A percentile compares a stretch with the other conserved stretches of the same genome.
Conservation (phyloP, 1,140 invertebrate species). For the Chrysopa pallens region DNA sequence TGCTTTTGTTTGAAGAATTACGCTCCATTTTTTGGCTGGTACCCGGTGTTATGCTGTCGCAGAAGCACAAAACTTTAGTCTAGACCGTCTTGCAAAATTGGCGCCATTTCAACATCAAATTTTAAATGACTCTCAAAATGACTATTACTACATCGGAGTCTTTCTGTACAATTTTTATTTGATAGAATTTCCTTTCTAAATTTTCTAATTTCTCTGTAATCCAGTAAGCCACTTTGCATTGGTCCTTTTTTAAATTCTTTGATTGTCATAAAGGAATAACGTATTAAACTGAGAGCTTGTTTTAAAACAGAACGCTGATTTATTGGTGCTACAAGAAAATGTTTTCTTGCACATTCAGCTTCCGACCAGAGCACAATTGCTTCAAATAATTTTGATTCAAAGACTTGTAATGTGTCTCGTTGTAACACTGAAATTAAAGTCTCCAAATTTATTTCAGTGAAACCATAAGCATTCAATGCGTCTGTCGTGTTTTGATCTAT, state of each 20-base stretch:
- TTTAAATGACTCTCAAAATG: too few relatives aligned
- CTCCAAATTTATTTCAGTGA: slow-evolving; percentile 72
- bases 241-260: slow-evolving; percentile 73
- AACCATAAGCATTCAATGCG: slow-evolving; percentile 65
- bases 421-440: slow-evolving; percentile 64
- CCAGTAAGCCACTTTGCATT: slow-evolving; percentile 56
- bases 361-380: slow-evolving; percentile 59
- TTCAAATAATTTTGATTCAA: slow-evolving; percentile 67
- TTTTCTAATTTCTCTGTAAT: slow-evolving; percentile 54
- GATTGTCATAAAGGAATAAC: slow-evolving; percentile 75
- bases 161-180: slow-evolving; percentile 51
- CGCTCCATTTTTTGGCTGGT: too few relatives aligned
- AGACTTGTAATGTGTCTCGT: slow-evolving; percentile 63
- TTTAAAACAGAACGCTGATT: slow-evolving; percentile 55
- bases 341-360: slow-evolving; percentile 52
- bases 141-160: slow-evolving; percentile 24
- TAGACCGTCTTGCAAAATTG: too few relatives aligned
- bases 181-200: slow-evolving; percentile 70
- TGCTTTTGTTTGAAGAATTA: too few relatives aligned
- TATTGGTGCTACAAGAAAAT: slow-evolving; percentile 42
- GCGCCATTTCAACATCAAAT: too few relatives aligned
- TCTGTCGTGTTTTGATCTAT: slow-evolving; percentile 76
- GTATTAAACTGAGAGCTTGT: slow-evolving; percentile 47
- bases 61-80: too few relatives aligned
- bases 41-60: too few relatives aligned